Evolutionary conservation across 2,888 invertebrate species (phyloP), one percentile per base, ranked within the genome.

Genomic region (Torymus aiolomorphi): DNA sequence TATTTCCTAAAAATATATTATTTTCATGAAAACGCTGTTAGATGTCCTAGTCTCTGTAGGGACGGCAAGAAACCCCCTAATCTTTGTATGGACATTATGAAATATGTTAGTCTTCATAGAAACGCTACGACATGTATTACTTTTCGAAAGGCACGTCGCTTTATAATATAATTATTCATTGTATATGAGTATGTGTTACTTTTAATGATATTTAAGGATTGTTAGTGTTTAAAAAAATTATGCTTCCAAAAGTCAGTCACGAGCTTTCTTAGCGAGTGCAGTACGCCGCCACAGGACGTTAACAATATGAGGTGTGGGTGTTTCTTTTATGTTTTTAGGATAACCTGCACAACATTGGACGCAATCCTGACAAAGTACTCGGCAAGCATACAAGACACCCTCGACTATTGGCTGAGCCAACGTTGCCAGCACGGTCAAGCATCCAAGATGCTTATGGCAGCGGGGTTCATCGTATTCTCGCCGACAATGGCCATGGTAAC

Each of bases 291-390:
- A 31, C 49, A 52, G 20, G 59, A 72, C 65, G 13, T 80, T 70
- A 74, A 59, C 70, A 66, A 80, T 80, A 80, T 52, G 78, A 78
- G 79, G 75, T 80, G 73, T 79, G 78, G 70, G 75, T 80, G 12
- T 80, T 61, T 52, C 52, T 67, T 73, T 8, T 70, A 31, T 76
- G 76, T 54, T 76, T 78, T 2, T 81, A 90, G 89, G 97, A 97
- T 90, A 94, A 97, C 85, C 90, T 97, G 85, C 96, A 96, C 91
- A 95, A 96, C 89, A 94, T 96, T 63, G 96, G 96, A 0, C 92
- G 95, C 80, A 95, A 96, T 91, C 95, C 95, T 0, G 97, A 97
- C 90, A 96, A 96, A 91, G 95, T 95, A 86, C 91, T 91, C 2
- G 87, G 87, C 16, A 87, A 85, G 16, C 90, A 90, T 71, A 84